A percentile compares a stretch with the other conserved stretches of the same genome.
These are phyloP conservation scores for Stichodactyla mertensii DNA, from an alignment of 64 coral and sea anemone species.

Conservation along the genomic window DNA sequence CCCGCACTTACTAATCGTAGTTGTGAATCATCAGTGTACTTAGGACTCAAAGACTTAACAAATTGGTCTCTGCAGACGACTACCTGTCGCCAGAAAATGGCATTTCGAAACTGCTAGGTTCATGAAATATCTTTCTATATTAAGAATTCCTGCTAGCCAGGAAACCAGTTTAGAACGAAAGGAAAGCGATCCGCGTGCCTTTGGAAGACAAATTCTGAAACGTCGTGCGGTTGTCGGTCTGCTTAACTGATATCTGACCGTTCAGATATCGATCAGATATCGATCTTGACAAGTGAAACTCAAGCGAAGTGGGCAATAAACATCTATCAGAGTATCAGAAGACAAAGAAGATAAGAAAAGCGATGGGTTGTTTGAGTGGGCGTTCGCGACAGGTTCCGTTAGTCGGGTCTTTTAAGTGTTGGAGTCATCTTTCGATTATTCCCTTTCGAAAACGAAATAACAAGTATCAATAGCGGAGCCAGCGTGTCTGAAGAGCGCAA, in stretches of 20 bases:
- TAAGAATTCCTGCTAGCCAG: no score
- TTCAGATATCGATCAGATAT: background rate
- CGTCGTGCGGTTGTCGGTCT: background rate
- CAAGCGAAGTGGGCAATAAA: background rate
- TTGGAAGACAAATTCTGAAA: background rate
- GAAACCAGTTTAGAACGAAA: background rate
- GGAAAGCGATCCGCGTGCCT: background rate
- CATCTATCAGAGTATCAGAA: background rate
- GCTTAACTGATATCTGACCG: background rate
- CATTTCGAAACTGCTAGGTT: background rate
- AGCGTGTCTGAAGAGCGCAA: background rate
- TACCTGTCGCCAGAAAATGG: background rate
- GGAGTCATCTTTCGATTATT: background rate
- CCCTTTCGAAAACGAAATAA: constrained; percentile 18
- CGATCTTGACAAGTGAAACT: background rate
- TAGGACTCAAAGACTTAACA: background rate
- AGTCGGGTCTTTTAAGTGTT: background rate
- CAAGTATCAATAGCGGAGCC: constrained; percentile 15
- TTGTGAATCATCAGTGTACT: background rate
- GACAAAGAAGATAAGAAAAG: background rate
- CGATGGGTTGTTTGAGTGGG: constrained; percentile 7
- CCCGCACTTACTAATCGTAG: background rate
- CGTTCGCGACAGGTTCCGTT: constrained; percentile 15
- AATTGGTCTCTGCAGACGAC: background rate
- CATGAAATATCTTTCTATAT: background rate